Evolutionary conservation across 53 echinoderm and acorn worm species (phyloP), one percentile per base, ranked within the genome.

Genomic region (Holothuria scabra): DNA sequence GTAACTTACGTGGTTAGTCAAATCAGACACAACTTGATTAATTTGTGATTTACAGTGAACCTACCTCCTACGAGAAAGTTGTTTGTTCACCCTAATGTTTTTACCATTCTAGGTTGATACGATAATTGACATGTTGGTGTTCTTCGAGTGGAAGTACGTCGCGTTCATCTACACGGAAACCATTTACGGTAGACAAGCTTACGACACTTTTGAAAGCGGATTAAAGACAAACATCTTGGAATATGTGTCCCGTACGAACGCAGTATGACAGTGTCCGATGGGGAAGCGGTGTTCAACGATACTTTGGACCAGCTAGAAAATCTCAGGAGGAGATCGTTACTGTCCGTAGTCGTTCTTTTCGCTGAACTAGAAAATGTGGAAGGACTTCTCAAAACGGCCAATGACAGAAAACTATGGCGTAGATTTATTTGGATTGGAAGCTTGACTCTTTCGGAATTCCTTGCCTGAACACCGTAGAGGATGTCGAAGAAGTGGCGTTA

Each of bases 371-470:
- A 94, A 52, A 86, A 85, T 57, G 88, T 88, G 1, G 75, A 90
- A 35, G 66, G 86, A 34, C 82, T 97, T 20, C 87, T 97, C 56
- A 59, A 18, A 19, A 88, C 92, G 8, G 93, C 88, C 1, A 85
- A 65, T n/a, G 52, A 60, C 34, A 74, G 67, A 23, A 87, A 86
- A 28, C 92, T 83, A 65, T 35, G 48, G 8, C 83, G 85, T 20
- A 44, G 86, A n/a, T 97, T 94, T 75, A 90, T 97, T 46, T 97
- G 97, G 97, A 88, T 97, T 12, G 97, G 93, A 0, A 92, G 92
- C 81, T n/a, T n/a, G 97, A 97, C 75, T 92, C 92, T 16, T 97
- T 94, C 90, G 97, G 94, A 2, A 94, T 92, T 76, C 92, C 92
- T 37, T 92, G 92, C 1, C 67, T 85, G 12, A 80, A 86, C 25